Evolutionary conservation across 1,140 invertebrate genomes (phyloP).

Genomic region (Bombyx mori): DNA sequence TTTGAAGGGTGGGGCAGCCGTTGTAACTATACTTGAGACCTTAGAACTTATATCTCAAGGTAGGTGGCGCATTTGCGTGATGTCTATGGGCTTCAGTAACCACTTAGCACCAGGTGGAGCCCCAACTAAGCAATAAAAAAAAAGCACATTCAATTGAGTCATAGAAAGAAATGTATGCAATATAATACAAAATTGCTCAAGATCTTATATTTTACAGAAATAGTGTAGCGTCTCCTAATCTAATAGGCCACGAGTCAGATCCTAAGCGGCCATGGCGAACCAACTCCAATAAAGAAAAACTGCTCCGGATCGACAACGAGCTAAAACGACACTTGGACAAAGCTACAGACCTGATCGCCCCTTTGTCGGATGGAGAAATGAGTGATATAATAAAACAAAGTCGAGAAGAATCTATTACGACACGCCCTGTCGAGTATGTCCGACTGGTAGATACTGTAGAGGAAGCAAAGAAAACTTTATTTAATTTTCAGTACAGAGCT

Average conservation of each 20-base stretch:
- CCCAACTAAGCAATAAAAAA: too few relatives aligned
- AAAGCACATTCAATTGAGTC: too few relatives aligned
- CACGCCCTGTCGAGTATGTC: slow-evolving; percentile 9
- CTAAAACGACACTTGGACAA: slow-evolving; percentile 39
- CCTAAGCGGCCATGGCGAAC: slow-evolving; percentile 51
- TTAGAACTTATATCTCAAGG: too few relatives aligned
- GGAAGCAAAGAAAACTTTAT: slow-evolving; percentile 40
- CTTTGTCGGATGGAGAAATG: slow-evolving; percentile 37
- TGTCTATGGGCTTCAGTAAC: too few relatives aligned
- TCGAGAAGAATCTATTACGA: slow-evolving; percentile 7
- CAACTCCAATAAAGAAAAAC: slow-evolving; percentile 42
- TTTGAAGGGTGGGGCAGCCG: too few relatives aligned
- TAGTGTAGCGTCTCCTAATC: too few relatives aligned
- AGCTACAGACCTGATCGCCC: slow-evolving; percentile 21
- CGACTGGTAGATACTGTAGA: slow-evolving; percentile 30
- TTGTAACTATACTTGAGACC: too few relatives aligned
- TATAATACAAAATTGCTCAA: too few relatives aligned
- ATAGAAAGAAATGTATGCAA: too few relatives aligned
- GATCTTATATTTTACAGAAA: too few relatives aligned
- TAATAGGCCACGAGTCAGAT: slow-evolving; percentile 14
- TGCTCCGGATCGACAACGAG: slow-evolving; percentile 41
- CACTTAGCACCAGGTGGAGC: too few relatives aligned
- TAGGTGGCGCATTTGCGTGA: too few relatives aligned
- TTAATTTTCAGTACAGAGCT: slow-evolving; percentile 36
- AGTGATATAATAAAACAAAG: slow-evolving; percentile 38